These are phyloP conservation scores for Phenganax marumi DNA, from an alignment of 92 coral and sea anemone species.

Conservation along the genomic window DNA sequence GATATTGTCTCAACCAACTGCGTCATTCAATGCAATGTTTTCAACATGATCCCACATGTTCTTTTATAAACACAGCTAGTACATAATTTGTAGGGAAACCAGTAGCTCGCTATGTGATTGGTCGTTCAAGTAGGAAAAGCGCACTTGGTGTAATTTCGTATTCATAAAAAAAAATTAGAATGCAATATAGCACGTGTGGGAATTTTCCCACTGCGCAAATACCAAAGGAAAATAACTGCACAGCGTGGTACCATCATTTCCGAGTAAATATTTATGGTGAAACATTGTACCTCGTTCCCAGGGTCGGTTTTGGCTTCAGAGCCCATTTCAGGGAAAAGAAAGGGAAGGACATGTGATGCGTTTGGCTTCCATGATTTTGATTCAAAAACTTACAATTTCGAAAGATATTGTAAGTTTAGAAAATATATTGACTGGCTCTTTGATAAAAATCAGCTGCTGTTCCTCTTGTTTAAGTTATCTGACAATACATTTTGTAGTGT, in stretches of 20 bases:
- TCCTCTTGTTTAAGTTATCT: too few relatives aligned
- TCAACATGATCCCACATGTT: background rate
- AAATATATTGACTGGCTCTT: too few relatives aligned
- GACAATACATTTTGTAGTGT: too few relatives aligned
- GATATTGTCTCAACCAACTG: background rate
- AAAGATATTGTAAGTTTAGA: too few relatives aligned
- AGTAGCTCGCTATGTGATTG: conserved; percentile 1
- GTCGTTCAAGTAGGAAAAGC: background rate
- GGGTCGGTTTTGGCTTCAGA: too few relatives aligned
- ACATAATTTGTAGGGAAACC: too few relatives aligned
- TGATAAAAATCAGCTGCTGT: too few relatives aligned
- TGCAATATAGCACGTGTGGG: conserved; percentile 11
- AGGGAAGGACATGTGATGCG: too few relatives aligned
- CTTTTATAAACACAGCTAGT: background rate
- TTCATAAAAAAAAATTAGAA: background rate
- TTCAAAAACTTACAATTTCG: too few relatives aligned
- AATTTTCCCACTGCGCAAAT: background rate
- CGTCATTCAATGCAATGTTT: background rate
- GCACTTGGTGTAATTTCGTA: background rate
- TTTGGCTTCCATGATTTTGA: too few relatives aligned
- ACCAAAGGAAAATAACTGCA: background rate
- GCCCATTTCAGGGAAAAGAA: too few relatives aligned
- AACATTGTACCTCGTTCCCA: background rate
- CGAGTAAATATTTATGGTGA: background rate
- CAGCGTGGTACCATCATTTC: background rate